Evolutionary conservation across 2,888 invertebrate species (phyloP), one percentile per base, ranked within the genome.

Genomic region (Melinaea marsaeus): DNA sequence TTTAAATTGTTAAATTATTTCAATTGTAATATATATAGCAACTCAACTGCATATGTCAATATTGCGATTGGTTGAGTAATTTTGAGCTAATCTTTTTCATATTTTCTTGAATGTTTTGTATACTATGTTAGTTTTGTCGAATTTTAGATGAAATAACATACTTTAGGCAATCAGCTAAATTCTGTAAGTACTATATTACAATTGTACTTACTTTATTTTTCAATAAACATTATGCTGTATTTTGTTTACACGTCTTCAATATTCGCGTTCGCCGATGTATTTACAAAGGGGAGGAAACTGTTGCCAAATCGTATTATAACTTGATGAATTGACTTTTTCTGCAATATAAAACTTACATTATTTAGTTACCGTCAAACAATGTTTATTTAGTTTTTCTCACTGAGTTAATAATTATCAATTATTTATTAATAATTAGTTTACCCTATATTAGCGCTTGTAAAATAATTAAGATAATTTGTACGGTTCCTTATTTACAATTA

Each of bases 201-300:
- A 42, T 6, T 9, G 11, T 57, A 63, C 57, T 61, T 62, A 22
- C 60, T 55, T 57, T 47, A 46, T 34, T 62, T 61, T 65, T 46
- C 46, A 64, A 66, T 61, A 58, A 55, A 61, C 47, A 62, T 57
- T 63, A 73, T 71, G 74, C 74, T 69, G 67, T 71, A 71, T 71
- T 79, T 88, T 90, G 90, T 90, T 90, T 90, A 90, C 89, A 89
- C 90, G 90, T 90, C 85, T 84, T 79, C 80, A 77, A 64, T 77
- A 74, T 78, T 75, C 75, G 76, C 78, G 74, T 79, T 77, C 74
- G 74, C 73, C 75, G 75, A 78, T 80, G 74, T 85, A 84, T 86
- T 83, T 88, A 86, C 84, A 85, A 89, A 88, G 88, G 89, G 89
- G 90, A 83, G 90, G 86, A 87, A 85, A 80, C 80, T 71, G 62